Evolutionary conservation across 2,888 invertebrate species (phyloP), one percentile per base, ranked within the genome.

Genomic region (Thymelicus acteon): DNA sequence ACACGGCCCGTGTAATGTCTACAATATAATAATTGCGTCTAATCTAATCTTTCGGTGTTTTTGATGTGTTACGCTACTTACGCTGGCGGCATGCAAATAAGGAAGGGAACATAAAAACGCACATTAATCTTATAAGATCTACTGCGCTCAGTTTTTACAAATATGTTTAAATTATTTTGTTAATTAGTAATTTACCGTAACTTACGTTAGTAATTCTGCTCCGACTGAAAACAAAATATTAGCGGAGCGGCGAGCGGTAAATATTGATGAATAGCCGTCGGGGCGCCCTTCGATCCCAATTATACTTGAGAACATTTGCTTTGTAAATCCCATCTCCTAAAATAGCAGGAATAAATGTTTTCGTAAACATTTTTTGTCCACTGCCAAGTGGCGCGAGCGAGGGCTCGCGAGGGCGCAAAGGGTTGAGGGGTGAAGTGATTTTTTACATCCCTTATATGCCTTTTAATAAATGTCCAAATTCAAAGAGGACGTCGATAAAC

Each of bases 281-380:
- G 15, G 2, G 6, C 39, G 15, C 63, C 52, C 52, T 63, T 63
- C 39, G 2, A 8, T n/a, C 37, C 49, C 65, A 65, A 65, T 71
- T 47, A 71, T 60, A 65, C 60, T 70, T 52, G 70, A 70, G 70
- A 65, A 60, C 70, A 60, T 70, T 70, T 54, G 52, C 71, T 65
- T 71, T 71, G 44, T 65, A 65, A 71, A 71, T 71, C 71, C 37
- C 65, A 60, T 71, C 70, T 65, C 57, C 31, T 37, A 52, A 24
- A 70, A 70, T 52, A 48, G 64, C 48, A 63, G 31, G 49, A 64
- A 60, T 71, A 60, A 71, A 64, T 71, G 60, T 71, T 71, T 64
- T 71, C 24, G 64, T 64, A 70, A 70, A 70, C 70, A 70, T 70
- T 70, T 70, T 70, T 64, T 70, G 70, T 70, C 70, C 64, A 49